Evolutionary conservation across 2,888 invertebrate genomes (phyloP), one percentile per base, ranked within the genome.

Genomic region (Pseudococcus viburni): DNA sequence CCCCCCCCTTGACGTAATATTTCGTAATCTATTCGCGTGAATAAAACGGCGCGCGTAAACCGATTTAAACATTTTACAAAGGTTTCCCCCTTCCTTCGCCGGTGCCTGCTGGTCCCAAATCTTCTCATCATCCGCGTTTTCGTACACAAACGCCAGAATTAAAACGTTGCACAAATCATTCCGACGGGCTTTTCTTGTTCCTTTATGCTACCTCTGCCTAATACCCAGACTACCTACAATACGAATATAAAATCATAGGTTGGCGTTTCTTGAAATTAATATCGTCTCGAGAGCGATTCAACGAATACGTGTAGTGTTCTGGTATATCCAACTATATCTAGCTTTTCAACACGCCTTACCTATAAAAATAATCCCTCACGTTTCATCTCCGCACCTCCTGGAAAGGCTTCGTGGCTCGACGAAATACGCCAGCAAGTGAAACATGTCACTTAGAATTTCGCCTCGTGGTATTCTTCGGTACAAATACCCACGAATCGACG

Each of bases 101-200:
- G 5, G 5, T 64, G 4, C 64, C 64, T 22, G 22, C 51, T 51
- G 17, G 0, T 4, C 17, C 15, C 1, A 51, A 51, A 51, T 51
- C 51, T 51, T 51, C 51, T 51, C 51, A 51, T 51, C 51, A 17
- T 51, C 17, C 1, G 8, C 51, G 51, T 51, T 15, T 51, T 51
- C 17, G 51, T 51, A 51, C 26, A 33, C 26, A 33, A 33, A 5
- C 46, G 15, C 15, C 17, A 51, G 51, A 51, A 51, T 51, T 51
- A 64, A 64, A 64, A 64, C 64, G 51, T 22, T 22, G 64, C 64
- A 64, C 64, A 64, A 64, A 64, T 64, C 64, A 64, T 64, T 64
- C 12, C 64, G 64, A 64, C 64, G 64, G 51, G 51, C 51, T 51
- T 51, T 51, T 51, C 51, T 51, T 15, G 5, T 17, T 17, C 17